Evolutionary conservation across 1,140 invertebrate genomes (phyloP).

Genomic region (Drosophila paulistorum): DNA sequence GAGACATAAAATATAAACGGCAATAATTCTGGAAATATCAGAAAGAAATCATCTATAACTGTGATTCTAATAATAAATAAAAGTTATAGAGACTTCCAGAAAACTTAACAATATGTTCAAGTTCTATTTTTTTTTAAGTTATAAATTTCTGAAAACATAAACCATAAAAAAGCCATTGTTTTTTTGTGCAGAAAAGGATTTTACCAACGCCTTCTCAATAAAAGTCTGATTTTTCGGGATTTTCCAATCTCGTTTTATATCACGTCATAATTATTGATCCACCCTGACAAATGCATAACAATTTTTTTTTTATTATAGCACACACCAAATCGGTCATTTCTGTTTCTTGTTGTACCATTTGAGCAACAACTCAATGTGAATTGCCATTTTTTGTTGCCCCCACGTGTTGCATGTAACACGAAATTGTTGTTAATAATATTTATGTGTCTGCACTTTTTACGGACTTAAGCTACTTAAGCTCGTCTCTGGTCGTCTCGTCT

Average conservation of each 20-base stretch:
- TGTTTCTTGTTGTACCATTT: conserved; percentile 26
- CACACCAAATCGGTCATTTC: conserved; percentile 34
- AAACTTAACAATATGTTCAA: too few relatives aligned
- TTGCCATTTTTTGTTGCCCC: conserved; percentile 22
- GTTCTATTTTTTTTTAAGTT: too few relatives aligned
- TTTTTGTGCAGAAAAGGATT: too few relatives aligned
- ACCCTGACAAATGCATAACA: conserved; percentile 30
- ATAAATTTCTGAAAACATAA: too few relatives aligned
- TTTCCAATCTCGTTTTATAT: not conserved
- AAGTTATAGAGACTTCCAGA: too few relatives aligned
- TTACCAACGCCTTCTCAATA: too few relatives aligned
- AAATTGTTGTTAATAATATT: conserved; percentile 75
- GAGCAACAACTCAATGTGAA: conserved; percentile 47
- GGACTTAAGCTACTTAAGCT: conserved; percentile 61
- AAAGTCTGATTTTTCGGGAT: not conserved
- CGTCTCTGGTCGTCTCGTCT: conserved; percentile 32
- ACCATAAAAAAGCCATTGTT: too few relatives aligned
- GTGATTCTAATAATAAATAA: too few relatives aligned
- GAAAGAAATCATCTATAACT: too few relatives aligned
- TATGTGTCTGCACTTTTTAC: conserved; percentile 46
- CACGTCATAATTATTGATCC: conserved; percentile 23
- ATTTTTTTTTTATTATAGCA: conserved; percentile 20
- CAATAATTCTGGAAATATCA: too few relatives aligned
- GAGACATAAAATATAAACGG: too few relatives aligned
- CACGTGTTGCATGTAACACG: conserved; percentile 78